Percentiles rank a stretch among this genome's conserved stretches.
These are phyloP conservation scores for Aspidoscelis tigris DNA, from an alignment of 2,113 vertebrate genomes.

Conservation along the genomic window DNA sequence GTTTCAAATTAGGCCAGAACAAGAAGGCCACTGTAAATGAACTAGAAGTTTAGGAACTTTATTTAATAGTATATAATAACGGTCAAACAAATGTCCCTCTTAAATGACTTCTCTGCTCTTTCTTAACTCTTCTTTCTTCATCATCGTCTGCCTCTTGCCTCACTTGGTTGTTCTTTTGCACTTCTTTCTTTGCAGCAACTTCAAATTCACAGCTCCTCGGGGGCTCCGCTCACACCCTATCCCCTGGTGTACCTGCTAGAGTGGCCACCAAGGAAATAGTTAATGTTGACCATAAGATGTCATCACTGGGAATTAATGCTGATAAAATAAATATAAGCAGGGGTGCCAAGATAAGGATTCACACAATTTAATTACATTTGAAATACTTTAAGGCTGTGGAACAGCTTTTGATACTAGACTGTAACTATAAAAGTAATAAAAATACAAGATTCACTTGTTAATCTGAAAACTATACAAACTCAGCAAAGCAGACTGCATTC, in stretches of 20 bases:
- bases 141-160: conserved; percentile 25
- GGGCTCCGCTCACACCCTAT: conserved; percentile 30
- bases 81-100: conserved; percentile 27
- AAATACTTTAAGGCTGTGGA: background rate
- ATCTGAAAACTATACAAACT: background rate
- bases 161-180: conserved; percentile 35
- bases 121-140: conserved; percentile 39
- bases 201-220: conserved; percentile 33
- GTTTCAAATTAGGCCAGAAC: conserved; percentile 19
- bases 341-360: background rate
- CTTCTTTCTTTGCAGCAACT: conserved; percentile 37
- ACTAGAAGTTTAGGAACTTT: conserved; percentile 15
- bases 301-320: conserved; percentile 8
- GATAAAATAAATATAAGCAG: conserved; percentile 8
- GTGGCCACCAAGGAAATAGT: conserved; percentile 42
- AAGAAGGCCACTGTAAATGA: background rate
- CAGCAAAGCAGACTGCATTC: background rate
- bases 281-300: conserved; percentile 24
- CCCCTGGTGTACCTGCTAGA: conserved; percentile 40
- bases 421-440: background rate
- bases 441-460: background rate
- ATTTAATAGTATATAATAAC: conserved; percentile 23
- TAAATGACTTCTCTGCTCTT: conserved; percentile 33
- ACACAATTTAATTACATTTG: background rate
- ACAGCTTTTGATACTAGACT: background rate